Evolutionary conservation across 1,140 invertebrate genomes (phyloP).

Genomic region (Geopemphigus sp.): DNA sequence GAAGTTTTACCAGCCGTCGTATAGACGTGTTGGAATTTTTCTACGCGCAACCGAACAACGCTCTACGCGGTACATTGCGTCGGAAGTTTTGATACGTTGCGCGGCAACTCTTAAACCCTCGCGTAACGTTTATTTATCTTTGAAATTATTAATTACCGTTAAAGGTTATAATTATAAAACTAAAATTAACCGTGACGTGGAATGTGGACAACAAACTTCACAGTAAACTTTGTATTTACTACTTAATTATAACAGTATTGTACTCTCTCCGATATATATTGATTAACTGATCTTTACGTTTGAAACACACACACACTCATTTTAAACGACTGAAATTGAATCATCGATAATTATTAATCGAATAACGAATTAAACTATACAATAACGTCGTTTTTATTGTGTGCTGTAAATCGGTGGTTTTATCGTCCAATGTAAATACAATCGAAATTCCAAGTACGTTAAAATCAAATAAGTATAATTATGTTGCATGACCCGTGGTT

Average conservation of each 20-base stretch:
- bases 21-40: not conserved
- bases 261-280: too few species aligned
- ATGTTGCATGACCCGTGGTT: not conserved
- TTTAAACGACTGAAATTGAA: too few species aligned
- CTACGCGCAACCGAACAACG: not conserved
- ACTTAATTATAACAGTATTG: not conserved
- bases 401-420: not conserved
- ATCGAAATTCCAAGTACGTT: not conserved
- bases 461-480: too few species aligned
- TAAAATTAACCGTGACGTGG: not conserved
- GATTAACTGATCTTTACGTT: too few species aligned
- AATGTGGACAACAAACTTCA: not conserved
- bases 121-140: slow-evolving; percentile 5
- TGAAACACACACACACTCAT: too few species aligned
- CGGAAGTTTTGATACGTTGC: not conserved
- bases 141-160: not conserved
- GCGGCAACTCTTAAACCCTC: not conserved
- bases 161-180: not conserved
- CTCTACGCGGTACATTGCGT: not conserved
- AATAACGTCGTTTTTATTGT: not conserved
- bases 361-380: too few species aligned
- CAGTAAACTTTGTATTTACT: not conserved
- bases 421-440: not conserved
- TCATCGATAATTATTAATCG: too few species aligned
- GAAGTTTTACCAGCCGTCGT: not conserved